These are phyloP conservation scores for Zaprionus bogoriensis DNA, from an alignment of 2,888 invertebrate genomes.

Conservation along the genomic window DNA sequence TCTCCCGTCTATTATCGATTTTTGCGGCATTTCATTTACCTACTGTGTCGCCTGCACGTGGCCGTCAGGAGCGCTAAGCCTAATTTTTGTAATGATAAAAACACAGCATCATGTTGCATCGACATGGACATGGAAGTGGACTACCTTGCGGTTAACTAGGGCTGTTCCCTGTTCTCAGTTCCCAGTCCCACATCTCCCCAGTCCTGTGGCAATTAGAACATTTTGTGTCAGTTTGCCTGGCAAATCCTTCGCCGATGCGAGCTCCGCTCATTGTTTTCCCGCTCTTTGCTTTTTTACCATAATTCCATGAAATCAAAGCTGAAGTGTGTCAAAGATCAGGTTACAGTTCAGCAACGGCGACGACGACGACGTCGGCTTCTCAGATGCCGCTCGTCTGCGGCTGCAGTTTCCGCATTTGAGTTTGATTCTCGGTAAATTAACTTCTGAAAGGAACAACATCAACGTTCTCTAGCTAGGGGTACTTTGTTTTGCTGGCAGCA, in stretches of 20 bases:
- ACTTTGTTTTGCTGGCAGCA: slow-evolving; percentile 40
- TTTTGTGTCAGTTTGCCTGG: slow-evolving; percentile 76
- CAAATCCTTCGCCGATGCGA: slow-evolving; percentile 59
- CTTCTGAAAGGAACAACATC: slow-evolving; percentile 52
- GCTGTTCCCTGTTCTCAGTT: not conserved
- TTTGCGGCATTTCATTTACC: slow-evolving; percentile 43
- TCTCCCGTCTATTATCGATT: slow-evolving; percentile 31
- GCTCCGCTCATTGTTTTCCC: slow-evolving; percentile 30
- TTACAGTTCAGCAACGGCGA: slow-evolving; percentile 41
- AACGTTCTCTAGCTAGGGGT: slow-evolving; percentile 46
- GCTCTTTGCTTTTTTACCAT: slow-evolving; percentile 34
- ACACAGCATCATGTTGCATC: slow-evolving; percentile 54
- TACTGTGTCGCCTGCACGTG: slow-evolving; percentile 55
- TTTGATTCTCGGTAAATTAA: slow-evolving; percentile 77
- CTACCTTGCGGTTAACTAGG: slow-evolving; percentile 56
- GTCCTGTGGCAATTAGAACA: slow-evolving; percentile 69
- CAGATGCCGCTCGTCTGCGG: slow-evolving; percentile 45
- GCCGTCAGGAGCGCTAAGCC: slow-evolving; percentile 64
- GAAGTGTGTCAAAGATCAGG: slow-evolving; percentile 74
- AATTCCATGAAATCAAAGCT: slow-evolving; percentile 75
- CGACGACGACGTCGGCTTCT: slow-evolving; percentile 38
- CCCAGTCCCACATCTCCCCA: not conserved
- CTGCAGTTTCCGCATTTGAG: slow-evolving; percentile 49
- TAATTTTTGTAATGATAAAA: slow-evolving; percentile 78
- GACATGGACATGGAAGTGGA: too few species aligned